A percentile compares a stretch with the other conserved stretches of the same genome.
Conservation (phyloP, 2,888 invertebrate genomes). For the Mythimna albipuncta region DNA sequence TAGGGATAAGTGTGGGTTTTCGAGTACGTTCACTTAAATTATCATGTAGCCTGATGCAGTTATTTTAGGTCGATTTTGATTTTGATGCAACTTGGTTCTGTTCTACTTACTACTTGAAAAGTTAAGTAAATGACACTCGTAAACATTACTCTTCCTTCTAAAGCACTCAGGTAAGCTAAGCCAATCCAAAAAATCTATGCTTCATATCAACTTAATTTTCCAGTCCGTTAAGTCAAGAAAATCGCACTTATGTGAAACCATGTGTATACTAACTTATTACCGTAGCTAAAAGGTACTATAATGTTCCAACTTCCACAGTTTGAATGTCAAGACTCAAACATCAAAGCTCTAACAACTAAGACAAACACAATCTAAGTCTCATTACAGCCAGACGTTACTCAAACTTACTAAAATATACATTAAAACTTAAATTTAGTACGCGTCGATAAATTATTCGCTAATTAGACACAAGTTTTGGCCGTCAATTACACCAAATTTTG, state of each 20-base stretch:
- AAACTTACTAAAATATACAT: slow-evolving; percentile 61
- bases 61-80: neutral
- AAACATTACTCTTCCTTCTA: neutral
- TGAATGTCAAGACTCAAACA: slow-evolving; percentile 45
- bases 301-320: slow-evolving; percentile 38
- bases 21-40: neutral
- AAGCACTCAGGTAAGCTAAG: neutral
- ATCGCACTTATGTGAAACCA: neutral
- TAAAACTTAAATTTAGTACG: slow-evolving; percentile 50
- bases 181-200: neutral
- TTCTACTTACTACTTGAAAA: neutral
- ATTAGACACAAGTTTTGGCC: slow-evolving; percentile 50
- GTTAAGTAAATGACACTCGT: neutral
- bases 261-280: slow-evolving; percentile 20
- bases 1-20: too few species aligned
- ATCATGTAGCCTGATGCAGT: neutral
- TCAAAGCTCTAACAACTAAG: slow-evolving; percentile 52
- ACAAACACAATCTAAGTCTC: slow-evolving; percentile 57
- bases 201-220: slow-evolving; percentile 13
- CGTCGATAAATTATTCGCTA: slow-evolving; percentile 53
- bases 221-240: neutral
- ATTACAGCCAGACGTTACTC: slow-evolving; percentile 55
- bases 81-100: neutral
- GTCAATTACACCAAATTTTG: slow-evolving; percentile 49
- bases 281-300: slow-evolving; percentile 23